Evolutionary conservation across 23 tunicate species (phyloP).

Genomic region (Diplosoma virens): DNA sequence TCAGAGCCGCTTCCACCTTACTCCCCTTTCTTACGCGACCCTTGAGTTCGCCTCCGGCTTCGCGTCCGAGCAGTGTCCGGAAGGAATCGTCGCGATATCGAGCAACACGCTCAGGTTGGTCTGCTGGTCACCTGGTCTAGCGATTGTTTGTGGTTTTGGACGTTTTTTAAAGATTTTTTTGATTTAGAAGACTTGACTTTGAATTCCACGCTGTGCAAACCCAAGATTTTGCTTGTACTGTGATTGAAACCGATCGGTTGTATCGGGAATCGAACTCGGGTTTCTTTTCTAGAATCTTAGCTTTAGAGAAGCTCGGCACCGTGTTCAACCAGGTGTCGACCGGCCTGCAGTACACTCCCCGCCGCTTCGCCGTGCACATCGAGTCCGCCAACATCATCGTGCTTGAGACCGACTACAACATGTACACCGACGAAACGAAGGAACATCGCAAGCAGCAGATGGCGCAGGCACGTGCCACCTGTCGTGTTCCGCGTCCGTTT

Average conservation of each 20-base stretch:
- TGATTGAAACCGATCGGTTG: neutral
- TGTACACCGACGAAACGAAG: conserved; percentile 89
- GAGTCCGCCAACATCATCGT: conserved; percentile 57
- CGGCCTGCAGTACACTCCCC: conserved; percentile 83
- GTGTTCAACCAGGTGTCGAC: conserved; percentile 96
- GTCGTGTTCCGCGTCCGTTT: too few species aligned
- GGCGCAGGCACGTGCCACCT: conserved; percentile 84
- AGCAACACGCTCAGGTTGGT: conserved; percentile 96
- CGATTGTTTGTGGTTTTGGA: too few species aligned
- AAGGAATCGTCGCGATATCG: conserved; percentile 96
- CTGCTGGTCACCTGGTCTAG: too few species aligned
- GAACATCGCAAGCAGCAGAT: conserved; percentile 79
- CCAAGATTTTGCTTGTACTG: neutral
- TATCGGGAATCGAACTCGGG: neutral
- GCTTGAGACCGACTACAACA: conserved; percentile 87
- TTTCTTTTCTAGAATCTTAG: conserved; percentile 68
- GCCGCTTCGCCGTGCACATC: conserved; percentile 74
- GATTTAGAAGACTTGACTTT: too few species aligned
- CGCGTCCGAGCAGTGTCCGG: conserved; percentile 97
- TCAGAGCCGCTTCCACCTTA: conserved; percentile 93
- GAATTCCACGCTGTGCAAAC: neutral
- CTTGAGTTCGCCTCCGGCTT: conserved; percentile 96
- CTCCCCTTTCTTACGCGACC: conserved; percentile 90
- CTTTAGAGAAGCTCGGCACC: conserved; percentile 96
- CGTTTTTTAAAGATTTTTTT: too few species aligned